These are phyloP conservation scores for Phymastichus coffea DNA, from an alignment of 1,140 invertebrate species.

Conservation along the genomic window DNA sequence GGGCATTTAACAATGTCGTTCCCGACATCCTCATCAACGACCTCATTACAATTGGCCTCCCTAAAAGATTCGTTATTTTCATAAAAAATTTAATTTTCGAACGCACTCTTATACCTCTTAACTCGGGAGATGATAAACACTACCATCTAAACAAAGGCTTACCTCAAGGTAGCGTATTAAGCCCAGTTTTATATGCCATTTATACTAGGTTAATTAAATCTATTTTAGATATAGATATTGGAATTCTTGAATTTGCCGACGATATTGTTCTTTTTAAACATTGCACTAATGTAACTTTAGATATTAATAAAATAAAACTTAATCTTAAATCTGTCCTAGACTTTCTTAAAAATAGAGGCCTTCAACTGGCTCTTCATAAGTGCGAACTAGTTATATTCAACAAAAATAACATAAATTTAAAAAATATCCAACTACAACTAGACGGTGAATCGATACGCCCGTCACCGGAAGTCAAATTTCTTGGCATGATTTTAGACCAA, in stretches of 20 bases:
- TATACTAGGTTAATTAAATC: no score
- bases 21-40: background rate
- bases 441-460: constrained; percentile 1
- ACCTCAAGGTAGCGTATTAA: background rate
- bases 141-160: background rate
- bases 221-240: background rate
- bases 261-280: background rate
- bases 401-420: constrained; percentile 20
- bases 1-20: background rate
- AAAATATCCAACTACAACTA: constrained; percentile 7
- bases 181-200: background rate
- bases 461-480: constrained; percentile 18
- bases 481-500: constrained; percentile 28
- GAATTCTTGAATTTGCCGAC: constrained; percentile 10
- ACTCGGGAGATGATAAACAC: background rate
- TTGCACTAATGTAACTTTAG: no score
- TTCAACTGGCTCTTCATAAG: constrained; percentile 30
- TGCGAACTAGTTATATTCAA: constrained; percentile 30
- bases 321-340: no score
- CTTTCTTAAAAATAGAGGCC: constrained; percentile 13
- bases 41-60: background rate
- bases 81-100: background rate
- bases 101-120: background rate
- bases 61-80: background rate
- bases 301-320: background rate